Evolutionary conservation across 1,140 invertebrate genomes (phyloP).

Genomic region (Wasmannia auropunctata): DNA sequence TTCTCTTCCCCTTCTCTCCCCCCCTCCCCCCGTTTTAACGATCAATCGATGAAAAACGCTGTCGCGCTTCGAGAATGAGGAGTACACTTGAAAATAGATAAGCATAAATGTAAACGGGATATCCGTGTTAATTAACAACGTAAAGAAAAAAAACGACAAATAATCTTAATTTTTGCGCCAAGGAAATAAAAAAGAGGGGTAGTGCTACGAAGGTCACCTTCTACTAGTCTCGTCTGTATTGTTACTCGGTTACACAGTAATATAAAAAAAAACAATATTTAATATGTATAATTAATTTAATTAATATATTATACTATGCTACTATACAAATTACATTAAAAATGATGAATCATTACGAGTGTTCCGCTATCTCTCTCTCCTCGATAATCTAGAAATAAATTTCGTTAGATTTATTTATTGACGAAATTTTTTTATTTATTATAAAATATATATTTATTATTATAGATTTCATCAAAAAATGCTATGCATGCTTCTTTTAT

Average conservation of each 20-base stretch:
- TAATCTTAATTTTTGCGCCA: slow-evolving; percentile 79
- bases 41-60: slow-evolving; percentile 79
- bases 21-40: slow-evolving; percentile 73
- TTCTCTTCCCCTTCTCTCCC: too few relatives aligned
- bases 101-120: slow-evolving; percentile 65
- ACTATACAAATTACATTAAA: slow-evolving; percentile 84
- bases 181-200: slow-evolving; percentile 75
- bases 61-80: slow-evolving; percentile 74
- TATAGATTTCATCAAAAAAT: slow-evolving; percentile 2
- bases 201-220: slow-evolving; percentile 81
- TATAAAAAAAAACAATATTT: slow-evolving; percentile 84
- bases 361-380: slow-evolving; percentile 23
- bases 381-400: neutral
- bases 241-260: slow-evolving; percentile 83
- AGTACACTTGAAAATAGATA: slow-evolving; percentile 41
- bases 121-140: slow-evolving; percentile 27
- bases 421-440: neutral
- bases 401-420: neutral
- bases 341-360: slow-evolving; percentile 77
- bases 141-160: slow-evolving; percentile 68
- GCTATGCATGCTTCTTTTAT: neutral
- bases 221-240: slow-evolving; percentile 84
- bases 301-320: slow-evolving; percentile 83
- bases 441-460: neutral
- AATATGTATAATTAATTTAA: slow-evolving; percentile 84